Conservation (phyloP, 2,888 invertebrate genomes). For the Rambutsinella grinnellia region DNA sequence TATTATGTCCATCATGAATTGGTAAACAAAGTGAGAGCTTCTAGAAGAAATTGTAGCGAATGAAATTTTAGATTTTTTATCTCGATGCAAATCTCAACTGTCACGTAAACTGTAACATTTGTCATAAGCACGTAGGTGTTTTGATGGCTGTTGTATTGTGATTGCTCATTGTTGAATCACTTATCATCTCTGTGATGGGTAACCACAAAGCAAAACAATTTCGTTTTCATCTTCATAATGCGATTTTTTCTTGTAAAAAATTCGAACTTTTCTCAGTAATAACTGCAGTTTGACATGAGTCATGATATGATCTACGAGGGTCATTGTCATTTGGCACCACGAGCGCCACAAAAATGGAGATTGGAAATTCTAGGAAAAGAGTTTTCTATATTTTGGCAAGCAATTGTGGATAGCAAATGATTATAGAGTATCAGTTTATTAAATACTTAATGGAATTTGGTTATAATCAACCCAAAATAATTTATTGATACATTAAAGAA, state of each 20-base stretch:
- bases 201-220: constrained; percentile 2
- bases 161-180: too few relatives aligned
- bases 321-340: too few relatives aligned
- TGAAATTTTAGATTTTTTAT: background rate
- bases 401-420: too few relatives aligned
- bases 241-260: background rate
- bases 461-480: too few relatives aligned
- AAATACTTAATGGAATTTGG: too few relatives aligned
- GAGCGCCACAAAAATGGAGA: too few relatives aligned
- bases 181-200: background rate
- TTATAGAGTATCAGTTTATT: too few relatives aligned
- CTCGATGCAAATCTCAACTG: background rate
- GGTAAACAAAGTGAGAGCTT: background rate
- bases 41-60: background rate
- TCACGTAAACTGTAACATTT: background rate
- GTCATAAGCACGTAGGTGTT: background rate
- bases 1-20: background rate
- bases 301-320: too few relatives aligned
- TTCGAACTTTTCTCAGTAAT: background rate
- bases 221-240: constrained; percentile 11
- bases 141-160: too few relatives aligned
- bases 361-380: background rate
- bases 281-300: too few relatives aligned
- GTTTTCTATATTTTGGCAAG: background rate
- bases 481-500: too few relatives aligned